Conservation (phyloP, 1,140 invertebrate genomes). For the Ooceraea biroi region DNA sequence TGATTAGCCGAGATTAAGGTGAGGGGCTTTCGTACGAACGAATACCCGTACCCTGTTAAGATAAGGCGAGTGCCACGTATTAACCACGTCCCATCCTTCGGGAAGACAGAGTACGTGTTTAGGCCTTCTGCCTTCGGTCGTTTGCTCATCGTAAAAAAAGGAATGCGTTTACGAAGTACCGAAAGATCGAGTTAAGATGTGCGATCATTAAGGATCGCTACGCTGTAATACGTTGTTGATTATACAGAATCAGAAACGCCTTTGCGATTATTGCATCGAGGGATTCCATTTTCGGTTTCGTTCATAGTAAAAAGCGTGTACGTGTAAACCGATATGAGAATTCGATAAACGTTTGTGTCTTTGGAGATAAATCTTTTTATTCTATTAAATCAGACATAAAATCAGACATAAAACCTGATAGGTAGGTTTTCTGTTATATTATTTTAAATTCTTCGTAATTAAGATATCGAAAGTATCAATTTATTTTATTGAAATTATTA, state of each 20-base stretch:
- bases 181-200: constrained; percentile 19
- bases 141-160: constrained; percentile 44
- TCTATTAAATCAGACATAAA: not conserved
- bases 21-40: constrained; percentile 52
- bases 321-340: not conserved
- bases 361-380: not conserved
- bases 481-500: not conserved
- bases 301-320: not conserved
- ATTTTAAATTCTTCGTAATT: too few species aligned
- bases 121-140: constrained; percentile 36
- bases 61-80: constrained; percentile 79
- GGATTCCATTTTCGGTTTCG: not conserved
- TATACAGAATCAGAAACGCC: not conserved
- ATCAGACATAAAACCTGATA: too few species aligned
- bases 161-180: not conserved
- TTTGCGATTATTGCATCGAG: not conserved
- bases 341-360: not conserved
- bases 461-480: not conserved
- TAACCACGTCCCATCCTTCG: constrained; percentile 74
- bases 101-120: constrained; percentile 73
- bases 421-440: too few species aligned
- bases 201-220: constrained; percentile 5
- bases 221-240: not conserved
- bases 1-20: constrained; percentile 76
- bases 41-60: constrained; percentile 79